These are phyloP conservation scores for Prionailurus viverrinus DNA, from an alignment of 2,113 vertebrate genomes.

Conservation along the genomic window DNA sequence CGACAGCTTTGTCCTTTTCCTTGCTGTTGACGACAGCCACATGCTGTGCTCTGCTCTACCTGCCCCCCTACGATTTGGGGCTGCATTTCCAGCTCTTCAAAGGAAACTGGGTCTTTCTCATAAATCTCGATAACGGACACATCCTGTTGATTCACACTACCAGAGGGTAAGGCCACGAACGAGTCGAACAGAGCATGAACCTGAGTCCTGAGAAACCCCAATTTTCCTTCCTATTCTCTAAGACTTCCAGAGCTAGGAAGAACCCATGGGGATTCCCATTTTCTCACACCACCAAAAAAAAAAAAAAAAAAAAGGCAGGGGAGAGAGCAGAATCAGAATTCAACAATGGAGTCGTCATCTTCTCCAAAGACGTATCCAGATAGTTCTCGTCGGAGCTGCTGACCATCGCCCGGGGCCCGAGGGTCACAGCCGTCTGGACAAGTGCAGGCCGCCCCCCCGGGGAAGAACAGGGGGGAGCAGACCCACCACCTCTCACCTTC, in stretches of 20 bases:
- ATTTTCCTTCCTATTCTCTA: background rate
- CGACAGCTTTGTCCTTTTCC: background rate
- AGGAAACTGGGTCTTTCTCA: background rate
- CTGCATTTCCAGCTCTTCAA: background rate
- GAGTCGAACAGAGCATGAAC: background rate
- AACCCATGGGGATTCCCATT: background rate
- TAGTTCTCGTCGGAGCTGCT: rapidly evolving
- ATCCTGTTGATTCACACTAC: background rate
- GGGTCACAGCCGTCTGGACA: rapidly evolving
- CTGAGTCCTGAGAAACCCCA: background rate
- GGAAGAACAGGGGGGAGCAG: background rate
- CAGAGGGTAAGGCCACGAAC: rapidly evolving
- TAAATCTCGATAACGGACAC: background rate
- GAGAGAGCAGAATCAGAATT: background rate
- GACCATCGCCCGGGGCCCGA: rapidly evolving
- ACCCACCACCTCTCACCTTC: conserved; percentile 87
- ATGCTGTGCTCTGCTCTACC: rapidly evolving
- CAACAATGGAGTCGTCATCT: rapidly evolving
- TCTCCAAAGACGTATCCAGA: background rate
- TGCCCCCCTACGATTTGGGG: rapidly evolving
- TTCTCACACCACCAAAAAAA: background rate
- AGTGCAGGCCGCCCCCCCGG: rapidly evolving
- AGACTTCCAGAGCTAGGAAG: background rate
- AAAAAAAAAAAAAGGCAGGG: too few species aligned
- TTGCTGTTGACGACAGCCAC: background rate